These are phyloP conservation scores for Catharus bicknelli DNA, from an alignment of 2,113 vertebrate species.

Conservation along the genomic window DNA sequence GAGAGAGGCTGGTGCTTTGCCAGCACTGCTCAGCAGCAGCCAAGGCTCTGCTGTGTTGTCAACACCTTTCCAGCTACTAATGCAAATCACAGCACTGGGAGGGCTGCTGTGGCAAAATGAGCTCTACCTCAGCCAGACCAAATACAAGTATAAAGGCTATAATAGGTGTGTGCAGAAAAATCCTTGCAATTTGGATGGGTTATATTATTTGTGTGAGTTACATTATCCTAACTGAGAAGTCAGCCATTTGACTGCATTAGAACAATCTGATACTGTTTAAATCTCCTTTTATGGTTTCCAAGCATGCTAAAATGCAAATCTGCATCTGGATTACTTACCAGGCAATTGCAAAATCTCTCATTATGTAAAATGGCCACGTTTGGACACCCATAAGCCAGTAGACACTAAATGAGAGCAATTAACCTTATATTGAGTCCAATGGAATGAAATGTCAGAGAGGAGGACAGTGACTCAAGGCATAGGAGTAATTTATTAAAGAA, in stretches of 20 bases:
- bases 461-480: background rate
- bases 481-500: background rate
- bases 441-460: background rate
- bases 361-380: background rate
- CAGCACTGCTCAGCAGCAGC: background rate
- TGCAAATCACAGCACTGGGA: background rate
- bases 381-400: background rate
- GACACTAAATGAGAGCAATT: background rate
- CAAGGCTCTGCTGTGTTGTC: background rate
- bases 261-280: background rate
- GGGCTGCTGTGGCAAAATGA: background rate
- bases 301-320: background rate
- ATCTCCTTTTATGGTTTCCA: background rate
- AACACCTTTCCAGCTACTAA: background rate
- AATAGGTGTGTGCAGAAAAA: background rate
- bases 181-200: background rate
- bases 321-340: background rate
- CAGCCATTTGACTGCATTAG: background rate
- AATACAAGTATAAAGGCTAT: background rate
- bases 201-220: background rate
- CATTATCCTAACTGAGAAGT: background rate
- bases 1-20: background rate
- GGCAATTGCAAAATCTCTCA: background rate
- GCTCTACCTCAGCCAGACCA: background rate
- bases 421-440: background rate